These are phyloP conservation scores for Anhinga anhinga DNA, from an alignment of 2,113 vertebrate genomes.

Conservation along the genomic window DNA sequence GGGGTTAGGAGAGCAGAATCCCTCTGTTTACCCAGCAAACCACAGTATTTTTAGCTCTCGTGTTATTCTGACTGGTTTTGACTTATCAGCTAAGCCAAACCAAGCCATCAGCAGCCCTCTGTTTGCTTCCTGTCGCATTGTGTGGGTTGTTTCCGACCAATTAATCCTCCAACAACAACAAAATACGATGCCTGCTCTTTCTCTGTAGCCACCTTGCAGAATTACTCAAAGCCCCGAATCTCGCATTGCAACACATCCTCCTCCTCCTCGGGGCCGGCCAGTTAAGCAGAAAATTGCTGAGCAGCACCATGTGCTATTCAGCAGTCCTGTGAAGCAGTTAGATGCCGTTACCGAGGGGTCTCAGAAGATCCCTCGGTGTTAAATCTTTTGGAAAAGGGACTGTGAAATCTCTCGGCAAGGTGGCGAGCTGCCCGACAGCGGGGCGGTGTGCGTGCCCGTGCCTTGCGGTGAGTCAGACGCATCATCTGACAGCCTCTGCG, in stretches of 20 bases:
- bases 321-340: accelerated
- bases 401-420: accelerated
- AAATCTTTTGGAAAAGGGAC: neutral
- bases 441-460: neutral
- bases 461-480: neutral
- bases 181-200: neutral
- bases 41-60: neutral
- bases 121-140: neutral
- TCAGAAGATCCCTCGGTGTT: neutral
- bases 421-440: accelerated
- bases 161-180: neutral
- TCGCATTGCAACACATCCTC: accelerated
- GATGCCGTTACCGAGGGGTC: accelerated
- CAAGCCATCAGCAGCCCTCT: neutral
- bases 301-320: accelerated
- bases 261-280: accelerated
- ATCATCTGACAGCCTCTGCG: neutral
- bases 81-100: neutral
- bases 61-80: neutral
- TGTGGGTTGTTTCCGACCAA: neutral
- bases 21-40: neutral
- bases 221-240: neutral
- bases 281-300: neutral
- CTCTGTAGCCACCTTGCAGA: neutral
- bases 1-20: neutral